Evolutionary conservation across 2,888 invertebrate genomes (phyloP), one percentile per base, ranked within the genome.

Genomic region (Chrysotoxum bicinctum): DNA sequence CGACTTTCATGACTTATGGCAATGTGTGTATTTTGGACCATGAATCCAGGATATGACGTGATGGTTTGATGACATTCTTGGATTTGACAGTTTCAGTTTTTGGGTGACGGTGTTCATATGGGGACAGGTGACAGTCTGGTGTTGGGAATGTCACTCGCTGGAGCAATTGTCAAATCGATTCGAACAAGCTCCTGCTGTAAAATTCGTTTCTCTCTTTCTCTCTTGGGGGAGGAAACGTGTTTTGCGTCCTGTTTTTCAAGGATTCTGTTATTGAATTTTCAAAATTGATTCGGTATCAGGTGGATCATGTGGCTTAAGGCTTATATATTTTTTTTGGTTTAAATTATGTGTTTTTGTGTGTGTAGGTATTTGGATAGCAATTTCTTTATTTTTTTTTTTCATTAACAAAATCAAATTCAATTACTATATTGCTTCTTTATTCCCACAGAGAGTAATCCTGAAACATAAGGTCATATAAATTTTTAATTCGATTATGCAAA

Each of bases 401-500:
- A 74, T 88, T 79, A 88, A 85, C 88, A 35, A 66, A 54, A 40
- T 82, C 43, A 54, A 40, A 52, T 50, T 75, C 69, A 81, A 78
- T 82, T 85, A 77, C 52, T 88, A 89, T 89, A 90, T 87, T 90
- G 90, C 90, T 91, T 91, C 90, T 90, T 91, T 90, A 90, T 89
- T 90, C 90, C 91, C 91, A 91, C 89, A 89, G 90, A 90, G 91
- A 90, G 90, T 90, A 91, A 91, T 91, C 92, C 91, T 92, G 91
- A 92, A 91, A 92, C 91, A 92, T 90, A 90, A 91, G 90, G 89
- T 91, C 90, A 92, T 92, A 92, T 89, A 92, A 88, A 90, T 91
- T 90, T 92, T 92, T 91, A 91, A 92, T 90, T 91, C 91, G 91
- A 89, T 91, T 92, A 90, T 92, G 91, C 90, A 92, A 90, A 91